Conservation (phyloP, 2,113 vertebrate species). For the Myanophis thanlyinensis region DNA sequence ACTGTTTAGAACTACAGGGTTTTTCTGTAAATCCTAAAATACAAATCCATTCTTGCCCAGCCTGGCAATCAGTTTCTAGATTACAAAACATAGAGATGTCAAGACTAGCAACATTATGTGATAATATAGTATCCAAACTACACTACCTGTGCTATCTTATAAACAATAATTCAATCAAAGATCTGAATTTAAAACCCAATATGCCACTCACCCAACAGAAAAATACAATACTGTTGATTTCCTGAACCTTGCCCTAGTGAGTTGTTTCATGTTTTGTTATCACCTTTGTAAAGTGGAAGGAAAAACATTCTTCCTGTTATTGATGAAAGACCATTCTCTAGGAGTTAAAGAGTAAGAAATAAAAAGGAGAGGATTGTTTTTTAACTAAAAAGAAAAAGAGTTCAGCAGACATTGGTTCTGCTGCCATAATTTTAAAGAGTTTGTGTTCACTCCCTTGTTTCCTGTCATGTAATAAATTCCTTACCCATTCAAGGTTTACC, state of each 20-base stretch:
- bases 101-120: not conserved
- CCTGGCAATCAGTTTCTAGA: not conserved
- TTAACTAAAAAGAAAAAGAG: not conserved
- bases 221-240: not conserved
- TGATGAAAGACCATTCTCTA: not conserved
- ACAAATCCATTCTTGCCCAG: not conserved
- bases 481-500: not conserved
- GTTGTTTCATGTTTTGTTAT: not conserved
- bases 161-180: not conserved
- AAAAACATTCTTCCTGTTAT: conserved; percentile 13
- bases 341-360: not conserved
- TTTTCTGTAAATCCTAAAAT: not conserved
- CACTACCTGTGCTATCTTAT: not conserved
- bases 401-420: not conserved
- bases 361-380: not conserved
- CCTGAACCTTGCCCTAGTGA: not conserved
- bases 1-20: not conserved
- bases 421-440: not conserved
- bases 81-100: not conserved
- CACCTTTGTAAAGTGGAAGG: not conserved
- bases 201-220: not conserved
- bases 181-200: not conserved
- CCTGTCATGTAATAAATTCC: not conserved
- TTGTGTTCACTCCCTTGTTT: not conserved
- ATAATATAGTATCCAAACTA: not conserved